phyloP scores from a whole-genome alignment of 2,797 vertebrate genomes.

The Pseudopleuronectes americanus region DNA sequence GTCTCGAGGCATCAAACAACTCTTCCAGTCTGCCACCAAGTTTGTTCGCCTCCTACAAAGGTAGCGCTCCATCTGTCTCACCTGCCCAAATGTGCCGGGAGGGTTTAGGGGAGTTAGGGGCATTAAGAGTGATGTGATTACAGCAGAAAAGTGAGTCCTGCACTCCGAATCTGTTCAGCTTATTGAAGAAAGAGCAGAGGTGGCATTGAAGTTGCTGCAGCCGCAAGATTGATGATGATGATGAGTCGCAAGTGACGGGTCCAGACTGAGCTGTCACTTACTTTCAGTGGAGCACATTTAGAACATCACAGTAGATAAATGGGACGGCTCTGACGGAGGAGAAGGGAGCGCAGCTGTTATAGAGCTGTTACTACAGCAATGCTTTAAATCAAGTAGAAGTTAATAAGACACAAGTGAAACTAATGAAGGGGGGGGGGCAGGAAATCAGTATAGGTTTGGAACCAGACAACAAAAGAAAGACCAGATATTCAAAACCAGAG shows the following conservation, averaged over 20 bases:
- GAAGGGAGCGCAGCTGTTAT: neutral
- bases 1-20: conserved; percentile 85
- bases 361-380: neutral
- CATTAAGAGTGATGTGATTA: conserved; percentile 48
- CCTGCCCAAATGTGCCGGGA: conserved; percentile 35
- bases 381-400: conserved; percentile 3
- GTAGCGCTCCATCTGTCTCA: conserved; percentile 67
- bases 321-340: neutral
- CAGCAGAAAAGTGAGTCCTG: conserved; percentile 5
- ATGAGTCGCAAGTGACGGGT: conserved; percentile 12
- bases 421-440: no score
- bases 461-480: conserved; percentile 13
- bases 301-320: neutral
- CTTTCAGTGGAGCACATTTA: neutral
- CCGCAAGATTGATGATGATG: no score
- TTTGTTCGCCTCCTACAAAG: conserved; percentile 85
- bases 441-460: no score
- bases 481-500: neutral
- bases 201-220: no score
- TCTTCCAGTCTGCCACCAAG: conserved; percentile 86
- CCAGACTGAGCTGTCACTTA: conserved; percentile 17
- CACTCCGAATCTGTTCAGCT: no score
- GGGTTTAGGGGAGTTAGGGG: neutral
- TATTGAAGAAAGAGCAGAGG: no score
- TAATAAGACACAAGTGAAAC: no score